Evolutionary conservation across 2,113 vertebrate genomes (phyloP).

Genomic region (Ariopsis seemanni): DNA sequence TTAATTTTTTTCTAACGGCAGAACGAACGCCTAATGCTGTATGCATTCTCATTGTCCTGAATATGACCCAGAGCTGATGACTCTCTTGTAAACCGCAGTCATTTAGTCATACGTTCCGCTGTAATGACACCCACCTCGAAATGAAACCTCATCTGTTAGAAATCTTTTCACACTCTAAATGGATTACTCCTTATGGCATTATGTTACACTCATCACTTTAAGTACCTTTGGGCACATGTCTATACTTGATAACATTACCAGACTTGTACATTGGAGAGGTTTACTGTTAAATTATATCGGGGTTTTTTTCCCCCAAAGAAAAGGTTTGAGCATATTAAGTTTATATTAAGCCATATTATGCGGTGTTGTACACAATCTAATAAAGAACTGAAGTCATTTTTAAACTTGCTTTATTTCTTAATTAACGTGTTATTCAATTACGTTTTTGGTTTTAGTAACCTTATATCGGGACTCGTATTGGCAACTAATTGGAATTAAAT

Average conservation of each 20-base stretch:
- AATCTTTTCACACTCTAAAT: conserved; percentile 15
- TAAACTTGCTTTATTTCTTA: too few species aligned
- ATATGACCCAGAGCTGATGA: conserved; percentile 19
- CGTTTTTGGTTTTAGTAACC: too few species aligned
- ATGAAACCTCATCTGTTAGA: conserved; percentile 16
- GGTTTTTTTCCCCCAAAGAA: neutral
- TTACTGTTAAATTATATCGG: neutral
- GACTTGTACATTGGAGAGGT: neutral
- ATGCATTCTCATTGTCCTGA: conserved; percentile 2
- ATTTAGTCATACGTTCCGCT: conserved; percentile 4
- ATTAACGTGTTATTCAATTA: too few species aligned
- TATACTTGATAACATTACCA: neutral
- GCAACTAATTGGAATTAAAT: too few species aligned
- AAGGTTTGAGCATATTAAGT: neutral
- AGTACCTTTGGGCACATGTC: conserved; percentile 1
- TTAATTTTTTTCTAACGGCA: neutral
- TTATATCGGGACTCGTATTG: too few species aligned
- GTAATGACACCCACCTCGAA: conserved; percentile 10
- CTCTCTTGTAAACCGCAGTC: neutral
- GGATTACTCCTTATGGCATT: conserved; percentile 9
- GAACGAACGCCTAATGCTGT: neutral
- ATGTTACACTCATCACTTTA: conserved; percentile 26
- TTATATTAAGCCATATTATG: neutral
- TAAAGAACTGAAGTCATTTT: neutral
- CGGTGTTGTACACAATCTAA: neutral